Base-by-base conservation (phyloP, 2,797 vertebrate genomes). In the Xerus rutilus region DNA sequence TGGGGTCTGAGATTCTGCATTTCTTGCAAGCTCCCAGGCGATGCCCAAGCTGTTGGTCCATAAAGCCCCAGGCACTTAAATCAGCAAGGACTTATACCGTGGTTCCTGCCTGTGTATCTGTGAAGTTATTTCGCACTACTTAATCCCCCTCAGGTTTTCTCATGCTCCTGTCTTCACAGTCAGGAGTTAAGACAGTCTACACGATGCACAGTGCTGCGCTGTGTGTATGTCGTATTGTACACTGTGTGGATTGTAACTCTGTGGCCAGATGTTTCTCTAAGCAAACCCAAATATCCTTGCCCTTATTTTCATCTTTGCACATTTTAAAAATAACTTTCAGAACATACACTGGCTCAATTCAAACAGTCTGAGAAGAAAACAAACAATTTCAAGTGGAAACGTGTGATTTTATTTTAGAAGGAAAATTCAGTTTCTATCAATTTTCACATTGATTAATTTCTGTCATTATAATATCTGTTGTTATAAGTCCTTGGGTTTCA, bases 251-350 rank as follows among this genome's bases (percentile, higher is more conserved):
- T 43, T 65, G 12, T 43, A 59, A 77, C 84, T 73, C 57, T 88
- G 47, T 5, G n/a, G 14, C 73, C 52, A 92, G 62, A 76, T 43
- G 62, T 21, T 54, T 35, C 76, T 94, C 67, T 85, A 77, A 93
- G 62, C n/a, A 92, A 90, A 39, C 59, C 18, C 52, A 88, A 87
- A 79, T 52, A 87, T 8, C 52, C 67, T 65, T 52, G 77, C n/a
- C 30, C 72, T 72, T 35, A 73, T 85, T 92, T 88, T 77, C 82
- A 59, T 76, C 20, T 49, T 72, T 54, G 39, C n/a, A 62, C n/a
- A 78, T 54, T 73, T 79, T 35, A 70, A 92, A 78, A 90, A 39
- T 84, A 43, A 62, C n/a, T 84, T 89, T 70, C 43, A 69, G 43
- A 59, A n/a, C 28, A 5, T 17, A 49, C 15, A 52, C 0, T 64